Evolutionary conservation across 2,888 invertebrate species (phyloP).

Genomic region (Octodonta nipae): DNA sequence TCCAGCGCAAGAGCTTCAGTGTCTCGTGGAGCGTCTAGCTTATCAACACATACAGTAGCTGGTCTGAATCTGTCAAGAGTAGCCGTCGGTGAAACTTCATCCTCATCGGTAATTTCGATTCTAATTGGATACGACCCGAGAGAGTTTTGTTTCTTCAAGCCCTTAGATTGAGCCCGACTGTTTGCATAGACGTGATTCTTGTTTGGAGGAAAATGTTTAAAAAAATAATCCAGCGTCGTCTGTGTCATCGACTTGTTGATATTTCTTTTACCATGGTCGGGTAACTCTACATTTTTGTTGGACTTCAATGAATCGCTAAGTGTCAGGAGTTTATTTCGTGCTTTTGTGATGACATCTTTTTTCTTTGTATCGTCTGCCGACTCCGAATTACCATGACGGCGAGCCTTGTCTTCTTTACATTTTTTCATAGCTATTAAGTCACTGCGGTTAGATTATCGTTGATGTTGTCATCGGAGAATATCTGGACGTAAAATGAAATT

Average conservation of each 20-base stretch:
- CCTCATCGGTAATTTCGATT: constrained; percentile 24
- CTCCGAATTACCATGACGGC: constrained; percentile 31
- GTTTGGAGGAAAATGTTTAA: constrained; percentile 34
- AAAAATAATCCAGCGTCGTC: constrained; percentile 37
- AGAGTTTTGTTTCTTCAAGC: constrained; percentile 31
- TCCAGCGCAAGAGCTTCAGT: constrained; percentile 38
- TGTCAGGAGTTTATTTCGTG: constrained; percentile 28
- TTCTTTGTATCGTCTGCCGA: constrained; percentile 35
- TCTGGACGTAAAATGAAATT: too few species aligned
- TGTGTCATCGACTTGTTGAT: constrained; percentile 32
- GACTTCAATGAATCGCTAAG: constrained; percentile 37
- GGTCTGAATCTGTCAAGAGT: background rate
- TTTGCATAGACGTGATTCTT: constrained; percentile 26
- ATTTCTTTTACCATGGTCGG: constrained; percentile 24
- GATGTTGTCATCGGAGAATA: too few species aligned
- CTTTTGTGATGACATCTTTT: constrained; percentile 34
- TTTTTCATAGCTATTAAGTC: too few species aligned
- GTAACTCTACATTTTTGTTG: constrained; percentile 24
- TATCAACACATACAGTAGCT: constrained; percentile 15
- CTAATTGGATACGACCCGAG: constrained; percentile 30
- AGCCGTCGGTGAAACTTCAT: too few species aligned
- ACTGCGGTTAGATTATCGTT: too few species aligned
- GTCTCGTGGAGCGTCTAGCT: constrained; percentile 30
- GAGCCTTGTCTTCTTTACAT: constrained; percentile 34
- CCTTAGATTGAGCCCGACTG: constrained; percentile 8